Conservation (phyloP, 53 echinoderm and acorn worm genomes). For the Astropecten irregularis region DNA sequence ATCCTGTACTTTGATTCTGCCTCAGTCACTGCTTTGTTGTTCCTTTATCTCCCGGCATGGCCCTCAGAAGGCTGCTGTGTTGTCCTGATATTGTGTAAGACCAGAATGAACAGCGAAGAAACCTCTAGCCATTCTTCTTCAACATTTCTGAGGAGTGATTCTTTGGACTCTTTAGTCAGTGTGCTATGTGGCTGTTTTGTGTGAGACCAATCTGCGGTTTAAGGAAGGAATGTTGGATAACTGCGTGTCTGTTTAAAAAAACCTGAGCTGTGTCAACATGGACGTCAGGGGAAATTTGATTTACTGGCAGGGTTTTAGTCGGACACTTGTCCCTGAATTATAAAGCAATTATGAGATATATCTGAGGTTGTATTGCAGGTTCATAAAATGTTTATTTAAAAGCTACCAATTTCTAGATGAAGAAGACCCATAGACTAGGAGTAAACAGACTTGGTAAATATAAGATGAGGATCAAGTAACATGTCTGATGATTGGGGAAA, state of each 20-base stretch:
- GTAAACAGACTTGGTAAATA: too few species aligned
- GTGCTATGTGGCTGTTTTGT: conserved; percentile 39
- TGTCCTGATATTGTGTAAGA: not conserved
- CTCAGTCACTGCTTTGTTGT: too few species aligned
- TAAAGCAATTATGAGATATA: too few species aligned
- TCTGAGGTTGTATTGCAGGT: too few species aligned
- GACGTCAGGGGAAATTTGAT: not conserved
- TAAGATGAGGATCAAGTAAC: too few species aligned
- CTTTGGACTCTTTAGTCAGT: not conserved
- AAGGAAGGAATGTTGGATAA: conserved; percentile 2
- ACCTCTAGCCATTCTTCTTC: not conserved
- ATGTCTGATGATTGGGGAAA: too few species aligned
- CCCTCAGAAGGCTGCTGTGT: not conserved
- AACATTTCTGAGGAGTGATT: not conserved
- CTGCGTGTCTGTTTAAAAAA: not conserved
- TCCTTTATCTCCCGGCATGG: not conserved
- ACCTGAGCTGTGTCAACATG: conserved; percentile 37
- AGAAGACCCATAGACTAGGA: too few species aligned
- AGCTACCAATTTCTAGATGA: too few species aligned
- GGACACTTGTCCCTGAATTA: too few species aligned
- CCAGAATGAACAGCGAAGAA: conserved; percentile 1
- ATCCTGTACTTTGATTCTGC: too few species aligned
- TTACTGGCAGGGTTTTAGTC: not conserved
- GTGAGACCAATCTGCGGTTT: conserved; percentile 24
- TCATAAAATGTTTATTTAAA: too few species aligned